Evolutionary conservation across 2,113 vertebrate species (phyloP), one percentile per base, ranked within the genome.

Genomic region (Alectura lathami): DNA sequence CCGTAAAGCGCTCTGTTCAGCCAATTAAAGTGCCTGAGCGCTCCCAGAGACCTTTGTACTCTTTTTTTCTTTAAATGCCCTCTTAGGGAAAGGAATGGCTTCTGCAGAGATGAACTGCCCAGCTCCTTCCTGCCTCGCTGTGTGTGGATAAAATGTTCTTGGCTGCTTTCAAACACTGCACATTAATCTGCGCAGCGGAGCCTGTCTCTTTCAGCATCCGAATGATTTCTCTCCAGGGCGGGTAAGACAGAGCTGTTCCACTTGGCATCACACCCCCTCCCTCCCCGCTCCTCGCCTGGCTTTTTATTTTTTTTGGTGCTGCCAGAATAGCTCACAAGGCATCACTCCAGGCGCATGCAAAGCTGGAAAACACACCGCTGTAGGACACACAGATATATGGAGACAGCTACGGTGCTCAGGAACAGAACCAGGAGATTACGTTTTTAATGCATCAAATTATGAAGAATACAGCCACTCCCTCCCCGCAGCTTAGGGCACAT

Each of bases 371-470:
- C 73, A 77, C 34, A 43, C 9, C 23, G 43, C 67, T 75, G 47
- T 40, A 72, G 50, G 34, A 57, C 9, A 59, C n/a, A 48, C 50
- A 92, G 78, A 82, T 63, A 60, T 26, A 93, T 17, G 57, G 57
- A 96, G 83, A 56, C 60, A 91, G 75, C 48, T 47, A 72, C 29
- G 11, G 36, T 77, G 93, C 86, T 91, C 89, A 62, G 80, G 59
- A 92, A 70, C 30, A 78, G 83, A 95, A 83, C n/a, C 36, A 86
- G 59, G 87, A 93, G 82, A 89, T 90, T 81, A 89, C 4, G 18
- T 51, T 84, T 97, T 94, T 91, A 92, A 94, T 59, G 78, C 87
- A 95, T 77, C 95, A 75, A 72, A 51, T 93, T 91, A 94, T 59
- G 74, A 95, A 97, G 97, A 96, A 95, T 62, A 81, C 21, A 80